These are phyloP conservation scores for Phorcus lineatus DNA, from an alignment of 2,888 invertebrate genomes.

Conservation along the genomic window DNA sequence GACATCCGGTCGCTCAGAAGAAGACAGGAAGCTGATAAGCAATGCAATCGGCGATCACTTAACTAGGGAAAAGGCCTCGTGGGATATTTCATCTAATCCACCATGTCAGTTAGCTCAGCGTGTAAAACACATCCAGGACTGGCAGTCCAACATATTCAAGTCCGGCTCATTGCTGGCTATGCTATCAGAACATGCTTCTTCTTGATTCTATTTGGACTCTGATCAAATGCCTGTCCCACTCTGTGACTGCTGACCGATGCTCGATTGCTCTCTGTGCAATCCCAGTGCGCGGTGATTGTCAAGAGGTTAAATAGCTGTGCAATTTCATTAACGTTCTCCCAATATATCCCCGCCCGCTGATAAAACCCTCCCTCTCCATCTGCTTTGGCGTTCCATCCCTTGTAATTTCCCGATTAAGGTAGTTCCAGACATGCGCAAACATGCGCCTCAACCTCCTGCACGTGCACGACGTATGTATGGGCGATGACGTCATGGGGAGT, in stretches of 20 bases:
- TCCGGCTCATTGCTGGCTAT: background rate
- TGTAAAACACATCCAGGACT: background rate
- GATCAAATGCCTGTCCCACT: background rate
- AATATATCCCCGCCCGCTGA: background rate
- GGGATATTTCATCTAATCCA: slow-evolving; percentile 25
- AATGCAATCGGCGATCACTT: slow-evolving; percentile 26
- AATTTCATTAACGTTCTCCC: background rate
- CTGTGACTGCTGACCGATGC: background rate
- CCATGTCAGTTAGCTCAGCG: background rate
- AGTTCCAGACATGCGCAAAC: background rate
- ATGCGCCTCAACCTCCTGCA: background rate
- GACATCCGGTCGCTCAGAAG: slow-evolving; percentile 4
- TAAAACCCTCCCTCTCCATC: background rate
- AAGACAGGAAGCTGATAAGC: slow-evolving; percentile 17
- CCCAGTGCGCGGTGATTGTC: background rate
- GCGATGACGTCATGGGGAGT: background rate
- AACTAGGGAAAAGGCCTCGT: background rate
- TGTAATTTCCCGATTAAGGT: background rate
- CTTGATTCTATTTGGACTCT: background rate
- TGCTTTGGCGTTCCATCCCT: background rate
- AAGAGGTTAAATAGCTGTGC: slow-evolving; percentile 13
- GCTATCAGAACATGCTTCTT: background rate
- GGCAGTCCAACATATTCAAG: background rate
- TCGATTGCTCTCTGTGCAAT: background rate
- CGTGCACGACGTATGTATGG: background rate